Evolutionary conservation across 2,888 invertebrate genomes (phyloP).

Genomic region (Allacma fusca): DNA sequence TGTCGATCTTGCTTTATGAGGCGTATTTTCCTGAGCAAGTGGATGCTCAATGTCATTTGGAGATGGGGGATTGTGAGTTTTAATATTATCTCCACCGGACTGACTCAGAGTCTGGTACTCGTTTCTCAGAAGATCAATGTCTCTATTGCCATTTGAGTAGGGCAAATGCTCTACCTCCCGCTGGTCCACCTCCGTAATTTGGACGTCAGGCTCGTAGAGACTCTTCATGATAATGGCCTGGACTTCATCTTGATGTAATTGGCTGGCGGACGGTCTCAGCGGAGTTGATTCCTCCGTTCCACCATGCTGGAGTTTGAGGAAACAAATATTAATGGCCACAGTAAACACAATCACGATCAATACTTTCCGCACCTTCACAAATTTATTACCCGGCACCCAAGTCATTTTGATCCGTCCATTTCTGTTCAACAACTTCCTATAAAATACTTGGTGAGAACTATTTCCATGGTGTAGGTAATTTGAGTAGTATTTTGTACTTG

Average conservation of each 20-base stretch:
- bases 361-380: conserved; percentile 21
- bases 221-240: neutral
- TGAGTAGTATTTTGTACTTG: too few relatives aligned
- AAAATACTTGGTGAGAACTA: neutral
- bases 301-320: neutral
- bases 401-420: conserved; percentile 17
- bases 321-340: conserved; percentile 10
- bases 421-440: neutral
- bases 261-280: neutral
- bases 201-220: neutral
- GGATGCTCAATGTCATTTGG: neutral
- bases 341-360: neutral
- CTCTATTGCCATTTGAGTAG: neutral
- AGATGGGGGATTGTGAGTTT: conserved; percentile 15
- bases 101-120: neutral
- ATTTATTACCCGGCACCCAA: conserved; percentile 10
- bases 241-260: neutral
- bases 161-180: neutral
- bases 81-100: neutral
- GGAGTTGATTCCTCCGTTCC: neutral
- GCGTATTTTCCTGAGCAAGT: neutral
- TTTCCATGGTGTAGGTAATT: too few relatives aligned
- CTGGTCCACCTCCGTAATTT: neutral
- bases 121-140: neutral
- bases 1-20: too few relatives aligned